Evolutionary conservation across 2,113 vertebrate genomes (phyloP), one percentile per base, ranked within the genome.

Genomic region (Acanthisitta chloris): DNA sequence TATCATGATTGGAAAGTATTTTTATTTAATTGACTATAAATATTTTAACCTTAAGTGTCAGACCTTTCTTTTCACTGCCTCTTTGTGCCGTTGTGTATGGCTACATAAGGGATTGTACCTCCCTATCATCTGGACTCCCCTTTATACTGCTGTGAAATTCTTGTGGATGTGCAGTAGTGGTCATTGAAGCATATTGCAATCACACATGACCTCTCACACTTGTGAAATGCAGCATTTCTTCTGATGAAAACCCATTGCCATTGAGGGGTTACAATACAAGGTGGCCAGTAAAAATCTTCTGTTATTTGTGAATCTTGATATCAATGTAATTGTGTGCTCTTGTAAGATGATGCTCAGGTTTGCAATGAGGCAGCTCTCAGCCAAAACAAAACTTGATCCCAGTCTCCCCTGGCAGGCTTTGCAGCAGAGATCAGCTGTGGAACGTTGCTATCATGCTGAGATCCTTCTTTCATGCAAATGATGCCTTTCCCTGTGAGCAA

Each of bases 401-500:
- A 33, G 38, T 82, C 77, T 91, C 6, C 14, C 55, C 52, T 80
- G 77, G 77, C 76, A 79, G 55, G 26, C 49, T 85, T 73, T 81
- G 58, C 66, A 80, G 72, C 69, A 69, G 64, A 70, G 40, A 70
- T 73, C 65, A 61, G 61, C 88, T 77, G 45, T 71, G 78, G 65
- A 79, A 61, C 77, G 26, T 33, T 45, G 36, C 74, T 85, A 36
- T 83, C 43, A 42, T 61, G 80, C 86, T 59, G 87, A 74, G 61
- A 86, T 58, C 40, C 43, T 86, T 88, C 93, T 93, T 88, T 89
- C 74, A 95, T 95, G 93, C 67, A 96, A 92, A 97, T 92, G n/a
- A 49, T 18, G 52, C 90, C 67, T 96, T 94, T 84, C 93, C 64
- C 96, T 97, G 92, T 23, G 28, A 57, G 59, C 21, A 43, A 73